Conservation (phyloP, 2,113 vertebrate genomes). For the Antechinus flavipes region DNA sequence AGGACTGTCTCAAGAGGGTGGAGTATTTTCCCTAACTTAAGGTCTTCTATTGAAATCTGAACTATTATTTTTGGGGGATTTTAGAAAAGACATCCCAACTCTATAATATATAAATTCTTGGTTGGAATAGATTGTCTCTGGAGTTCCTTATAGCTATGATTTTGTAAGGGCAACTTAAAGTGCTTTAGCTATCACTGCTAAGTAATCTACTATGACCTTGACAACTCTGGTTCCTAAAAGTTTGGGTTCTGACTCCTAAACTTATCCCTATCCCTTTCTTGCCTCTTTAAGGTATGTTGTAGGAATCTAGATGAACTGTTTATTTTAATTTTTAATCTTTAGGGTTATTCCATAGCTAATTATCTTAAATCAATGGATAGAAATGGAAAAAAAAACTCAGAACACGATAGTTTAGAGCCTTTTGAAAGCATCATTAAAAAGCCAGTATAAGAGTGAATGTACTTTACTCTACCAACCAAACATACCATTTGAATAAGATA, state of each 20-base stretch:
- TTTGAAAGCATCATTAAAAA: background rate
- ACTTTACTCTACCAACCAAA: background rate
- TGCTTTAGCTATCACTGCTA: background rate
- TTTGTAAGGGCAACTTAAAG: background rate
- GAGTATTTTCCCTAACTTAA: background rate
- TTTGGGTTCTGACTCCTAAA: background rate
- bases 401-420: slow-evolving; percentile 7
- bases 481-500: background rate
- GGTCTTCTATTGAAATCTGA: background rate
- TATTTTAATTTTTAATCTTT: slow-evolving; percentile 36
- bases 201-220: background rate
- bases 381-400: slow-evolving; percentile 8
- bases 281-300: background rate
- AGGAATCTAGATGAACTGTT: slow-evolving; percentile 5
- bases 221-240: background rate
- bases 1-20: background rate
- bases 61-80: background rate
- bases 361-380: slow-evolving; percentile 29
- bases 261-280: accelerated
- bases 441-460: background rate
- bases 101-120: background rate
- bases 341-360: background rate
- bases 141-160: background rate
- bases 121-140: background rate
- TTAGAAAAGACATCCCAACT: background rate